Evolutionary conservation across 2,888 invertebrate species (phyloP), one percentile per base, ranked within the genome.

Genomic region (Cosmorhoe ocellata): DNA sequence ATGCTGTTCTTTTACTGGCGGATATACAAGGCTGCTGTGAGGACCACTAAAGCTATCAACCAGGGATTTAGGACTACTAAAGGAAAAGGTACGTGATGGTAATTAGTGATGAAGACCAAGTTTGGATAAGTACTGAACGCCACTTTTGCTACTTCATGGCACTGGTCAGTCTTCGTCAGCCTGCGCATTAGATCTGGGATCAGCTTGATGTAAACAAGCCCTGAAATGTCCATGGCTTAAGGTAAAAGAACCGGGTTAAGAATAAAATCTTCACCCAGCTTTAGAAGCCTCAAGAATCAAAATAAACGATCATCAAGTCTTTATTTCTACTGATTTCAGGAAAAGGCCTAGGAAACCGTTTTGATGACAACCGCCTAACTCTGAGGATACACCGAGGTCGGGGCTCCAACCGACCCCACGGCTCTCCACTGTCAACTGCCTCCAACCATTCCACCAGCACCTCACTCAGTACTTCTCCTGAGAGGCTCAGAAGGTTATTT

Each of bases 1-100:
- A 99, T 99, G 97, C 92, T 98, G 69, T 98, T 98, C 92, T 98
- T 99, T 92, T 99, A 99, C 84, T 98, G 98, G 96, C 92, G 97
- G 67, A 99, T 99, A 68, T 99, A 98, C 90, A 93, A 96, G 63
- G 98, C 98, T 3, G 99, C 99, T 22, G 95, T 97, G 9, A 93
- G 96, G 63, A 97, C 97, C 14, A 97, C 97, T n/a, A 93, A 94
- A 67, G 97, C 97, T 52, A 97, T 97, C 73, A 97, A 97, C 86
- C 97, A 96, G 78, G 96, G 97, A 58, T 97, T 96, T 77, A 92
- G 96, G 64, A 97, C 96, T 49, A 96, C 96, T 47, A 96, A 96
- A 91, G 94, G 95, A 91, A 73, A 81, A 18, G 26, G 7, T 33
- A 10, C n/a, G n/a, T n/a, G n/a, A n/a, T n/a, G n/a, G n/a, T n/a